Percentiles rank a stretch among this genome's conserved stretches.
Conservation (phyloP, 2,113 vertebrate species). For the Dendrocopos noguchii region DNA sequence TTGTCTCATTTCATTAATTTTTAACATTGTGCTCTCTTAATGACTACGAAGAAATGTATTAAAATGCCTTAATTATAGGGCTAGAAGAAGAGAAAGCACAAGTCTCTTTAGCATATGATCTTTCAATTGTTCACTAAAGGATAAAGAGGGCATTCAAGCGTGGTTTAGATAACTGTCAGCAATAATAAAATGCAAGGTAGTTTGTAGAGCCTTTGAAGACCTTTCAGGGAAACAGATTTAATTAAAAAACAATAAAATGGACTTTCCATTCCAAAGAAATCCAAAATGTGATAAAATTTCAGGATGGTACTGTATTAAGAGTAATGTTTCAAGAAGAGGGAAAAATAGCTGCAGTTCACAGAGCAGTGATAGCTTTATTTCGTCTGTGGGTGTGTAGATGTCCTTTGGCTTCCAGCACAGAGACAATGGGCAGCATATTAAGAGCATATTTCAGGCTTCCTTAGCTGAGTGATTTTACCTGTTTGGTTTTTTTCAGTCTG, state of each 20-base stretch:
- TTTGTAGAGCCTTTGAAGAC: slow-evolving; percentile 73
- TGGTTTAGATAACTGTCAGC: slow-evolving; percentile 78
- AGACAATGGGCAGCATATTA: not conserved
- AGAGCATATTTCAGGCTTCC: not conserved
- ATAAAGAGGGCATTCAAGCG: slow-evolving; percentile 79
- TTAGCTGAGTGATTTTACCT: slow-evolving; percentile 10
- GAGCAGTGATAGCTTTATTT: slow-evolving; percentile 53
- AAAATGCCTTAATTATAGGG: slow-evolving; percentile 79
- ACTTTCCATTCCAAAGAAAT: slow-evolving; percentile 73
- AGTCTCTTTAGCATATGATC: slow-evolving; percentile 78
- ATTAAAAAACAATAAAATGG: slow-evolving; percentile 78
- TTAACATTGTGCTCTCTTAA: slow-evolving; percentile 74
- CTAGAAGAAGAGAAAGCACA: slow-evolving; percentile 70
- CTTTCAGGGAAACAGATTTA: slow-evolving; percentile 74
- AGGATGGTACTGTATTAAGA: slow-evolving; percentile 57
- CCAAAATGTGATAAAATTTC: slow-evolving; percentile 72
- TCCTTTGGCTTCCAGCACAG: slow-evolving; percentile 25
- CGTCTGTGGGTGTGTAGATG: not conserved
- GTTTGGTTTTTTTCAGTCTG: not conserved
- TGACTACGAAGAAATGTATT: slow-evolving; percentile 69
- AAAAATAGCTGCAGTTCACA: slow-evolving; percentile 36
- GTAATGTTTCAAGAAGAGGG: slow-evolving; percentile 40
- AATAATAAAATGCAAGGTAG: slow-evolving; percentile 76
- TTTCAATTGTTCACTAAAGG: slow-evolving; percentile 79
- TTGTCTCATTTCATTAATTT: slow-evolving; percentile 76